Conservation (phyloP, 1,140 invertebrate species). For the Rhopalosiphum padi region DNA sequence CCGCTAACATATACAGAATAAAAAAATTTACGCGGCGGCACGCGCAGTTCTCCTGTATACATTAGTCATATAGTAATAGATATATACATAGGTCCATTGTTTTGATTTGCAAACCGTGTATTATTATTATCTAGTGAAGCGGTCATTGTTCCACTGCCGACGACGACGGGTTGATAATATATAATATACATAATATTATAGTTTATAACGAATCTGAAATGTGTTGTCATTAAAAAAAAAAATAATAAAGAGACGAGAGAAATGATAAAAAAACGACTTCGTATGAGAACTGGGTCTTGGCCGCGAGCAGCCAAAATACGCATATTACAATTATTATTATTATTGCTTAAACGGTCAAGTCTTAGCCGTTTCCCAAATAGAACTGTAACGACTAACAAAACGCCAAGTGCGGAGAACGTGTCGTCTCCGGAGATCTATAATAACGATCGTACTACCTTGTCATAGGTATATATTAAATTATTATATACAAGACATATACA, state of each 20-base stretch:
- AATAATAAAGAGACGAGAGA: conserved; percentile 36
- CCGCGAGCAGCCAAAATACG: conserved; percentile 21
- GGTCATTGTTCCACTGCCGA: conserved; percentile 26
- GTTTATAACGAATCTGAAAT: conserved; percentile 8
- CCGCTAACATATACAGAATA: not conserved
- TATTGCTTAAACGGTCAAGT: conserved; percentile 39
- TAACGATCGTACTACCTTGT: not conserved
- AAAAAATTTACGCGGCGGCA: not conserved
- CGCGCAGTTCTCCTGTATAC: not conserved
- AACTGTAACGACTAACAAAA: conserved; percentile 36
- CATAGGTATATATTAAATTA: not conserved
- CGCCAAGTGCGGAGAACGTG: not conserved
- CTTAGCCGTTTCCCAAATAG: not conserved
- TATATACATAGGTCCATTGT: conserved; percentile 32
- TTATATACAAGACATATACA: not conserved
- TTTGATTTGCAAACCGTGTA: conserved; percentile 34
- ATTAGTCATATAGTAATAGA: too few species aligned
- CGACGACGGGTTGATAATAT: conserved; percentile 1
- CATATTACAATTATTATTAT: not conserved
- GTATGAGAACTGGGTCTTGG: conserved; percentile 58
- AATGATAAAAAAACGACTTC: conserved; percentile 19
- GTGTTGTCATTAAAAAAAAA: conserved; percentile 17
- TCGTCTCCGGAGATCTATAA: not conserved
- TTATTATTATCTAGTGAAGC: conserved; percentile 19
- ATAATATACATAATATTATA: not conserved